phyloP scores from a whole-genome alignment of 2,888 invertebrate genomes.

The Urechis unicinctus region DNA sequence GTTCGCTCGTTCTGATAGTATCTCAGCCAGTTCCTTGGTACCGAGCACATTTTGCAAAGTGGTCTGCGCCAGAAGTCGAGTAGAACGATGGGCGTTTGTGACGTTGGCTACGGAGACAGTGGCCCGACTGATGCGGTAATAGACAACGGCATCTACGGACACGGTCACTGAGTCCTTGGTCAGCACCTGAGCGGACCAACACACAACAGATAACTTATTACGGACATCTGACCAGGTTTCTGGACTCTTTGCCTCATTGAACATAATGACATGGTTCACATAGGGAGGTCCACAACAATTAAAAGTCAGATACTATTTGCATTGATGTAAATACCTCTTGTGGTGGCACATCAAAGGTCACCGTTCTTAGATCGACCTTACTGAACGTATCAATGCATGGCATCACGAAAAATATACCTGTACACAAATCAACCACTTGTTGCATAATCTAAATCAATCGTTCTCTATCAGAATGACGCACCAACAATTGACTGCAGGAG shows the following conservation, averaged over 20 bases:
- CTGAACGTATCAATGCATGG: conserved; percentile 94
- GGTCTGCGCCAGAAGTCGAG: conserved; percentile 66
- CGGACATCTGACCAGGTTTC: neutral
- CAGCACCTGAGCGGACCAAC: conserved; percentile 10
- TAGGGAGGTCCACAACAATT: neutral
- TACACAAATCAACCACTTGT: conserved; percentile 54
- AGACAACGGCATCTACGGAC: conserved; percentile 78
- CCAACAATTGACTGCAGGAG: too few species aligned
- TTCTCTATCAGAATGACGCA: too few species aligned
- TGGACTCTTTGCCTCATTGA: neutral
- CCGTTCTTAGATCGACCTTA: conserved; percentile 83
- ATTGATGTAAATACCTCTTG: conserved; percentile 71
- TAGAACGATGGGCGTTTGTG: conserved; percentile 91
- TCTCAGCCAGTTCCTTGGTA: conserved; percentile 89
- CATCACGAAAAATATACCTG: conserved; percentile 92
- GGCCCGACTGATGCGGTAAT: conserved; percentile 76
- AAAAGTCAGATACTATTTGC: neutral
- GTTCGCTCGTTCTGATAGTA: conserved; percentile 89
- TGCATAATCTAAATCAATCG: too few species aligned
- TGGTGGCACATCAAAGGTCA: conserved; percentile 95
- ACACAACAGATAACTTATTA: too few species aligned
- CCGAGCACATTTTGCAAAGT: conserved; percentile 79
- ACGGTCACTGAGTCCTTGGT: conserved; percentile 84
- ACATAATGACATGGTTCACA: too few species aligned
- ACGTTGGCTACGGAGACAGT: conserved; percentile 96